Conservation (phyloP, 1,140 invertebrate species). For the Drepana arcuata region DNA sequence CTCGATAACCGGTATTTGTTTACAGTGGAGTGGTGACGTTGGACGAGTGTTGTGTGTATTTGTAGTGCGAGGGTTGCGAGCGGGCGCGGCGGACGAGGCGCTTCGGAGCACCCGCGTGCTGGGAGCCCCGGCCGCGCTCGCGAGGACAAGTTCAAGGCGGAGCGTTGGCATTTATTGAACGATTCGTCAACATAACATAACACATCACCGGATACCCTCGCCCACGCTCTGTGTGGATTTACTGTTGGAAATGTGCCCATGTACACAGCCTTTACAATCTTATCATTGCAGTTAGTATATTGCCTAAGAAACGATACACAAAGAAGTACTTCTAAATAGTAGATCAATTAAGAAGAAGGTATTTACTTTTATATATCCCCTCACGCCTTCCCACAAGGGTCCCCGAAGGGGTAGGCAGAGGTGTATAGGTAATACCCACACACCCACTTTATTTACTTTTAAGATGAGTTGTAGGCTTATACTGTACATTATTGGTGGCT, state of each 20-base stretch:
- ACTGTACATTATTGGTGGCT: not conserved
- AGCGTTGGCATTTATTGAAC: slow-evolving; percentile 59
- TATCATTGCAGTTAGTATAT: too few species aligned
- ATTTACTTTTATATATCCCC: too few species aligned
- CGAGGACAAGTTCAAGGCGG: slow-evolving; percentile 60
- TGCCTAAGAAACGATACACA: too few species aligned
- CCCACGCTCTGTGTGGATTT: slow-evolving; percentile 13
- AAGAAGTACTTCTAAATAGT: too few species aligned
- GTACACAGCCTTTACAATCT: too few species aligned
- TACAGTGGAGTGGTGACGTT: slow-evolving; percentile 23
- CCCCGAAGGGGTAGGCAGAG: too few species aligned
- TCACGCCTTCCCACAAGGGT: too few species aligned
- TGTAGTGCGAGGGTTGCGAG: slow-evolving; percentile 20
- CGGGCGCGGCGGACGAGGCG: slow-evolving; percentile 10
- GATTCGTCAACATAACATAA: slow-evolving; percentile 49
- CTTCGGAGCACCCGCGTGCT: slow-evolving; percentile 39
- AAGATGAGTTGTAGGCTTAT: slow-evolving; percentile 3
- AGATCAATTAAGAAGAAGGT: too few species aligned
- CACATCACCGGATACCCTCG: slow-evolving; percentile 7
- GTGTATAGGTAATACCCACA: too few species aligned
- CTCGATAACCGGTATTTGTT: slow-evolving; percentile 29
- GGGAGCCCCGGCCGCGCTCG: slow-evolving; percentile 2
- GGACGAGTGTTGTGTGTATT: slow-evolving; percentile 25
- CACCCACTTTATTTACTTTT: slow-evolving; percentile 21
- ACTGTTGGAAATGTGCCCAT: slow-evolving; percentile 12